Evolutionary conservation across 2,113 vertebrate species (phyloP).

Genomic region (Phalacrocorax brasilianus): DNA sequence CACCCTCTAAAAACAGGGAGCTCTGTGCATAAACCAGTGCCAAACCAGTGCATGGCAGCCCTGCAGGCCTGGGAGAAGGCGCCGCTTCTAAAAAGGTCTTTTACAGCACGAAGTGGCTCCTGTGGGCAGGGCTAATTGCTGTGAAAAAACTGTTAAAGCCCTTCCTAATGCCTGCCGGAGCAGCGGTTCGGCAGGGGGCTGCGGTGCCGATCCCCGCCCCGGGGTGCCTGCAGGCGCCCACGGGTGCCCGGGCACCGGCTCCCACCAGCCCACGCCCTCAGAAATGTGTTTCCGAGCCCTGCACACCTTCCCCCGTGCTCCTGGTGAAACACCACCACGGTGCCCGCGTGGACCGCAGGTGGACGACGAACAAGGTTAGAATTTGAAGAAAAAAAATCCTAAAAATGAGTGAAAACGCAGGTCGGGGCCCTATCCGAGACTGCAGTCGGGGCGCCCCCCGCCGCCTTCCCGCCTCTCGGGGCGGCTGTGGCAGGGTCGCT

Average conservation of each 20-base stretch:
- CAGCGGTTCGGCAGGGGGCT: neutral
- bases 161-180: neutral
- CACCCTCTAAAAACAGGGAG: neutral
- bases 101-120: neutral
- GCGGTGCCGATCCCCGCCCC: accelerated
- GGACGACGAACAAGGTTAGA: accelerated
- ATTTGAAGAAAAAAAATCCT: neutral
- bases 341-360: accelerated
- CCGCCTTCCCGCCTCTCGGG: neutral
- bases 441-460: accelerated
- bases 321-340: accelerated
- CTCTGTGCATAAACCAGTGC: neutral
- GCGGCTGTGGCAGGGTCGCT: accelerated
- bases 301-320: accelerated
- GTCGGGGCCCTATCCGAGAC: accelerated
- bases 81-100: neutral
- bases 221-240: neutral
- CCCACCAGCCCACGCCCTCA: no score
- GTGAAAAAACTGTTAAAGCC: neutral
- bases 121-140: neutral
- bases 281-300: accelerated
- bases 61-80: accelerated
- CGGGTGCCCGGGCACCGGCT: no score
- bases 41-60: accelerated
- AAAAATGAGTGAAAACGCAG: accelerated